Evolutionary conservation across 2,888 invertebrate genomes (phyloP).

Genomic region (Acanthosepion esculentum): DNA sequence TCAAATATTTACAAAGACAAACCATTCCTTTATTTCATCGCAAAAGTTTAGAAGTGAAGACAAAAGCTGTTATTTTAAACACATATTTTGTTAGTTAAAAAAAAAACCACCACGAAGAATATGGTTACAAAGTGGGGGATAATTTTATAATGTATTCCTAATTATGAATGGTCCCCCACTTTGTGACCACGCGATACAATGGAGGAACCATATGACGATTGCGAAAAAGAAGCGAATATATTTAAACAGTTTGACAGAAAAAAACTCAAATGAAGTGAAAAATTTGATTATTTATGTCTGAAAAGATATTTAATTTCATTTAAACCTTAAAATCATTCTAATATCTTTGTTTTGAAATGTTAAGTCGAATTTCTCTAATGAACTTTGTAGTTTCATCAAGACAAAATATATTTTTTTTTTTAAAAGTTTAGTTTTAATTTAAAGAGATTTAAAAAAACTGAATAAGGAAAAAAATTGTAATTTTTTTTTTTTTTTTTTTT

Average conservation of each 20-base stretch:
- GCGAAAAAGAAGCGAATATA: background rate
- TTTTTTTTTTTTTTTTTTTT: too few species aligned
- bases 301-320: background rate
- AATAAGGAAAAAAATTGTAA: too few species aligned
- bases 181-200: background rate
- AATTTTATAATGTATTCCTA: background rate
- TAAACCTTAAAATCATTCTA: too few species aligned
- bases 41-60: background rate
- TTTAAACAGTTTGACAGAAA: background rate
- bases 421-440: too few species aligned
- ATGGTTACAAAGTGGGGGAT: background rate
- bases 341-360: too few species aligned
- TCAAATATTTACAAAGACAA: too few species aligned
- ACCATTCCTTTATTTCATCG: background rate
- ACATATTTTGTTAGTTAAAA: too few species aligned
- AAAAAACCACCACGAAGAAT: background rate
- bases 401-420: too few species aligned
- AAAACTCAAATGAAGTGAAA: background rate
- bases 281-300: background rate
- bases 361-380: too few species aligned
- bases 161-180: background rate
- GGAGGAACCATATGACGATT: slow-evolving; percentile 33
- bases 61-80: background rate
- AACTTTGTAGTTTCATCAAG: too few species aligned
- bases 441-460: too few species aligned